phyloP scores from a whole-genome alignment of 2,113 vertebrate genomes.

The Bubo bubo region DNA sequence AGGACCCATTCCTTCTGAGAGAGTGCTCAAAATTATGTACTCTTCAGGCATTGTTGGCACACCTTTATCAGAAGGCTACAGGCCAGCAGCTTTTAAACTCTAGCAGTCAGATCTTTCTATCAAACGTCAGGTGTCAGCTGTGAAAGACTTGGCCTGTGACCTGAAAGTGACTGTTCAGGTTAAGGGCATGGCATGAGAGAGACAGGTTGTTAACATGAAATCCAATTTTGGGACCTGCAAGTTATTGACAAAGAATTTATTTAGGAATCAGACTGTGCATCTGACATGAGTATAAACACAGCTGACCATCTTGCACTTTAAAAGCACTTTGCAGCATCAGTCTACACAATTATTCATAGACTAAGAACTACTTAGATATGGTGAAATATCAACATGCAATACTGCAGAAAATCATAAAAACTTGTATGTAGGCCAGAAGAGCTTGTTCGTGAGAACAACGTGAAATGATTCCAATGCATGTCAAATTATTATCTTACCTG shows the following conservation, averaged over 20 bases:
- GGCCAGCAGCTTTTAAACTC: not conserved
- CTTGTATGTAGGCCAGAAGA: not conserved
- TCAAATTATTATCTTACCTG: slow-evolving; percentile 77
- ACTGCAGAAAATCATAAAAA: not conserved
- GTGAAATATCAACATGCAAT: not conserved
- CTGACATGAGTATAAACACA: not conserved
- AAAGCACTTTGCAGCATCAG: not conserved
- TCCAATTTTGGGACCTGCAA: not conserved
- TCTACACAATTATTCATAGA: not conserved
- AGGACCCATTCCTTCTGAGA: not conserved
- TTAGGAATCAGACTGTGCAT: not conserved
- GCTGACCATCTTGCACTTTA: not conserved
- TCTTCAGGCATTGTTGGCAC: not conserved
- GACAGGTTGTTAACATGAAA: not conserved
- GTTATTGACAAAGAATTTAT: not conserved
- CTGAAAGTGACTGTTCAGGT: not conserved
- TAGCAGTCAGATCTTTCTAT: not conserved
- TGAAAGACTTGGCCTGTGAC: not conserved
- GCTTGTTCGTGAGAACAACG: rapidly evolving
- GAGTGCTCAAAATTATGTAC: rapidly evolving
- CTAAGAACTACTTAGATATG: not conserved
- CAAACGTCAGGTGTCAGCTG: not conserved
- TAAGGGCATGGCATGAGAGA: not conserved
- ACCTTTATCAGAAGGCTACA: not conserved
- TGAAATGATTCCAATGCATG: not conserved